Percentiles rank a stretch among this genome's conserved stretches.
Conservation (phyloP, 2,888 invertebrate species). For the Deladenus siricidicola region DNA sequence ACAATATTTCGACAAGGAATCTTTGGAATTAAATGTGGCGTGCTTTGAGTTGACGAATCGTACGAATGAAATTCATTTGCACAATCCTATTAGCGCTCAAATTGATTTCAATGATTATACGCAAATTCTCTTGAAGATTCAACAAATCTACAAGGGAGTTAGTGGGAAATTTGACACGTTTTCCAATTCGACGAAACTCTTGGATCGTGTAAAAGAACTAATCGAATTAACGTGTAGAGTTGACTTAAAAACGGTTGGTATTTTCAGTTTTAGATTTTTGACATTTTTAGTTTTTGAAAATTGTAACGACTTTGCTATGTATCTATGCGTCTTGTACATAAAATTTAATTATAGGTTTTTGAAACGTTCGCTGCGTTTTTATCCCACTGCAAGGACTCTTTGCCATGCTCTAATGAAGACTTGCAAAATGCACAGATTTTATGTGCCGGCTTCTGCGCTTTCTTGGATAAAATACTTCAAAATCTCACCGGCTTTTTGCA, state of each 20-base stretch:
- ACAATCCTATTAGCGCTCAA: too few species aligned
- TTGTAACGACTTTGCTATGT: too few species aligned
- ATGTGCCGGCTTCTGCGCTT: too few species aligned
- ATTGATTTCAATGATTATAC: neutral
- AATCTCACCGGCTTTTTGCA: neutral
- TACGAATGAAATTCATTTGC: neutral
- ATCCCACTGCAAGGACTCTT: too few species aligned
- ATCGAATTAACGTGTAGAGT: neutral
- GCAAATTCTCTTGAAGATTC: neutral
- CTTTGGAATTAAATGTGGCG: neutral
- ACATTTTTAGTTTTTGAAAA: too few species aligned
- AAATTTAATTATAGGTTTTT: too few species aligned
- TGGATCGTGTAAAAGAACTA: slow-evolving; percentile 6
- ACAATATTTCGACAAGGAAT: neutral
- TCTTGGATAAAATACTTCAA: too few species aligned
- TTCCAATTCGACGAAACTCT: neutral
- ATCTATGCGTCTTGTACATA: too few species aligned
- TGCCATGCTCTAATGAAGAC: too few species aligned
- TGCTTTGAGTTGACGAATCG: neutral
- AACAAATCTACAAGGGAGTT: neutral
- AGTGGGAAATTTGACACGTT: neutral
- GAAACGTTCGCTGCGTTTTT: too few species aligned
- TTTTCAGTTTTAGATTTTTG: neutral
- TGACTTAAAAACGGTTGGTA: neutral
- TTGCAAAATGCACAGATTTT: too few species aligned